Conservation (phyloP, 1,140 invertebrate species). For the Zaprionus capensis region DNA sequence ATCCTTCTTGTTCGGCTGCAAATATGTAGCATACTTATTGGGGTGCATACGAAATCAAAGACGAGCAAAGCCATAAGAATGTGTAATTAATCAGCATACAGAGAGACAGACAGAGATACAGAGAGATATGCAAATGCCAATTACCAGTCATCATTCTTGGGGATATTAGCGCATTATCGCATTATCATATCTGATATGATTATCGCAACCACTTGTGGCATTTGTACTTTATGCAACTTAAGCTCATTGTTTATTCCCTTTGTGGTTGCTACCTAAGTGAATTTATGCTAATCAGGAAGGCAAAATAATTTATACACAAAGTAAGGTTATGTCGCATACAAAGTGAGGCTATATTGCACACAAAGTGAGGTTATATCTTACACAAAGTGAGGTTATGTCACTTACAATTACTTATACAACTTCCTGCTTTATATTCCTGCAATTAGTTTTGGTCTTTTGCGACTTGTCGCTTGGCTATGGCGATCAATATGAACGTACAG, state of each 20-base stretch:
- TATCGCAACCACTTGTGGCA: constrained; percentile 4
- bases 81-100: constrained; percentile 1
- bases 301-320: too few relatives aligned
- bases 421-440: background rate
- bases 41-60: constrained; percentile 4
- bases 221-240: background rate
- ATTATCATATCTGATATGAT: background rate
- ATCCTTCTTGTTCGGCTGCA: too few relatives aligned
- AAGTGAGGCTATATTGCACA: too few relatives aligned
- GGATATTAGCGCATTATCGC: background rate
- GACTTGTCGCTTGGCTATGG: constrained; percentile 40
- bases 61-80: background rate
- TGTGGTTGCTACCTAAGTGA: background rate
- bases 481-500: constrained; percentile 33
- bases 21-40: background rate
- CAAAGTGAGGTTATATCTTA: background rate
- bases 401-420: background rate
- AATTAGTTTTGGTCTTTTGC: constrained; percentile 4
- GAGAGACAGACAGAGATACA: too few relatives aligned
- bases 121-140: background rate
- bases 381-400: constrained; percentile 3
- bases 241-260: constrained; percentile 2
- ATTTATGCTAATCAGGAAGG: background rate
- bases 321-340: too few relatives aligned
- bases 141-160: background rate